phyloP scores from a whole-genome alignment of 2,797 vertebrate genomes.

The Acanthurus tractus region DNA sequence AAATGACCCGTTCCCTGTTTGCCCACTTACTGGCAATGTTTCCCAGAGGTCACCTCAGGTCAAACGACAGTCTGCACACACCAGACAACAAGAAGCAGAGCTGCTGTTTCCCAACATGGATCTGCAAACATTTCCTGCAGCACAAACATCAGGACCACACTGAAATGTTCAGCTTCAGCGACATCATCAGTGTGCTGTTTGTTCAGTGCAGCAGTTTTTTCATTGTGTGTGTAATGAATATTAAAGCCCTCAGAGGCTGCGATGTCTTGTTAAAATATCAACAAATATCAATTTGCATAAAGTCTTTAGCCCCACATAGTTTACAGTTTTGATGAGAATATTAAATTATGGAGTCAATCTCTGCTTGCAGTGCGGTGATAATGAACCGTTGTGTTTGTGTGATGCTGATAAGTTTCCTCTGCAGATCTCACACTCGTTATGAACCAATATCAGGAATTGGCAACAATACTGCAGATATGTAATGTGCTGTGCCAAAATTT shows the following conservation, averaged over 20 bases:
- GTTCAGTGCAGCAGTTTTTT: slow-evolving; percentile 3
- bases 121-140: neutral
- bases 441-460: slow-evolving; percentile 28
- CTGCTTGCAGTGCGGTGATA: slow-evolving; percentile 17
- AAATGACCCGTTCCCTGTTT: too few species aligned
- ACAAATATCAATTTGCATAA: slow-evolving; percentile 20
- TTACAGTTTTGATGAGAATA: slow-evolving; percentile 32
- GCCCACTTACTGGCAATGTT: too few species aligned
- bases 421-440: neutral
- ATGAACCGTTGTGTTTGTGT: slow-evolving; percentile 33
- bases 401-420: slow-evolving; percentile 31
- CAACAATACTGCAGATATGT: slow-evolving; percentile 21
- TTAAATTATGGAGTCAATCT: slow-evolving; percentile 33
- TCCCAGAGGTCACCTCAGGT: too few species aligned
- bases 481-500: slow-evolving; percentile 13
- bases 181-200: neutral
- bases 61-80: neutral
- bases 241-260: slow-evolving; percentile 3
- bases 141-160: neutral
- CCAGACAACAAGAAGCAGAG: neutral
- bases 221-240: slow-evolving; percentile 10
- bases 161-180: neutral
- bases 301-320: slow-evolving; percentile 15
- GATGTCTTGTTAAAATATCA: slow-evolving; percentile 13
- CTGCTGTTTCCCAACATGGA: neutral